Conservation (phyloP, 1,140 invertebrate species). For the Bradysia coprophila region DNA sequence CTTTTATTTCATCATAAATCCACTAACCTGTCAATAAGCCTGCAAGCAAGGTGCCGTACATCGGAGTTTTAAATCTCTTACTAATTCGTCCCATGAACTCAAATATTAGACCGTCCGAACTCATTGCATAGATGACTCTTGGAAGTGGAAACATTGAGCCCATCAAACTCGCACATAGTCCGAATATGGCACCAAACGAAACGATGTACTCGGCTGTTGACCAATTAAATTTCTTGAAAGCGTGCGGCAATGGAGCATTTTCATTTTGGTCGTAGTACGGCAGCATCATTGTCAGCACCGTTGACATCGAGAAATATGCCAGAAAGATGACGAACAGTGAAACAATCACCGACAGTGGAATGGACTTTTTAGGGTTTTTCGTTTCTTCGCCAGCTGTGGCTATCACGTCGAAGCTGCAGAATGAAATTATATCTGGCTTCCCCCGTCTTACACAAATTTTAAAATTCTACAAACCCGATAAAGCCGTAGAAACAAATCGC, state of each 20-base stretch:
- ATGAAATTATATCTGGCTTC: too few species aligned
- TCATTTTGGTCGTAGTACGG: constrained; percentile 70
- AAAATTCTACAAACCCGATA: constrained; percentile 60
- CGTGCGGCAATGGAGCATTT: constrained; percentile 47
- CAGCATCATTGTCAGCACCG: constrained; percentile 70
- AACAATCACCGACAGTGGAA: constrained; percentile 73
- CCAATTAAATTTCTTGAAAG: constrained; percentile 48
- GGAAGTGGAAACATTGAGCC: constrained; percentile 77
- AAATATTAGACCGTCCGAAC: constrained; percentile 65
- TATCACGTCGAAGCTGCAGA: constrained; percentile 1
- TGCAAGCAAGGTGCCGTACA: constrained; percentile 55
- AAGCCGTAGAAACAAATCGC: constrained; percentile 85
- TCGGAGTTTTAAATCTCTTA: constrained; percentile 53
- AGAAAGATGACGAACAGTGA: constrained; percentile 68
- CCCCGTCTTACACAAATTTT: constrained; percentile 4
- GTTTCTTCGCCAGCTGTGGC: constrained; percentile 53
- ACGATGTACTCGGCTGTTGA: constrained; percentile 51
- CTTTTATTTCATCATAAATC: constrained; percentile 2
- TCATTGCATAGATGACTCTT: constrained; percentile 73
- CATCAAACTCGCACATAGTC: constrained; percentile 53
- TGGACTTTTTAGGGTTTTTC: constrained; percentile 68
- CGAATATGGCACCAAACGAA: constrained; percentile 50
- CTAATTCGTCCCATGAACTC: constrained; percentile 48
- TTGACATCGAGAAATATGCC: constrained; percentile 74
- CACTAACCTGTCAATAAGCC: constrained; percentile 46